Conservation (phyloP, 1,140 invertebrate species). For the Macrobrachium nipponense region DNA sequence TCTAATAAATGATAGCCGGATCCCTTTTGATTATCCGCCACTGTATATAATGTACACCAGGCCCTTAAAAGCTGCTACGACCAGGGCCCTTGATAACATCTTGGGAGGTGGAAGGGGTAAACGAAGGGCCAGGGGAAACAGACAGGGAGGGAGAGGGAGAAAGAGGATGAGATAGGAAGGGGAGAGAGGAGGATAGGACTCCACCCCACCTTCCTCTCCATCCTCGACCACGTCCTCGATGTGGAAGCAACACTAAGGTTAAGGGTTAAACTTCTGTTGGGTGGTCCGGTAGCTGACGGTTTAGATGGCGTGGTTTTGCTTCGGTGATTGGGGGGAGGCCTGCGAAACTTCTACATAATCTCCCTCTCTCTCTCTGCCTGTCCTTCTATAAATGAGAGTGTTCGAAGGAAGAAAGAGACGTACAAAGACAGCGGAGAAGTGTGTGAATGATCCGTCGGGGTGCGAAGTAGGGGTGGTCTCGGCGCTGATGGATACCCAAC, state of each 20-base stretch:
- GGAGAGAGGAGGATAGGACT: neutral
- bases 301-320: too few relatives aligned
- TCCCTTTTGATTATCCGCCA: slow-evolving; percentile 4
- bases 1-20: slow-evolving; percentile 23
- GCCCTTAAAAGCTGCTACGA: slow-evolving; percentile 5
- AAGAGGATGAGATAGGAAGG: neutral
- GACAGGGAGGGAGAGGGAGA: neutral
- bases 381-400: too few relatives aligned
- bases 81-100: neutral
- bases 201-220: too few relatives aligned
- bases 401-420: neutral
- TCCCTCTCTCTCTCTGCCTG: too few relatives aligned
- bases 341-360: too few relatives aligned
- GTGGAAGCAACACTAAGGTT: too few relatives aligned
- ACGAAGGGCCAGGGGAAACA: slow-evolving; percentile 13
- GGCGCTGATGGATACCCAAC: too few relatives aligned
- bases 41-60: slow-evolving; percentile 7
- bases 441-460: neutral
- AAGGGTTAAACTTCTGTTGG: too few relatives aligned
- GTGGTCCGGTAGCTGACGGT: too few relatives aligned
- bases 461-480: too few relatives aligned
- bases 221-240: too few relatives aligned
- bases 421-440: neutral
- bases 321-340: too few relatives aligned
- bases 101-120: neutral